These are phyloP conservation scores for Hystrix brachyura DNA, from an alignment of 2,113 vertebrate species.

Conservation along the genomic window DNA sequence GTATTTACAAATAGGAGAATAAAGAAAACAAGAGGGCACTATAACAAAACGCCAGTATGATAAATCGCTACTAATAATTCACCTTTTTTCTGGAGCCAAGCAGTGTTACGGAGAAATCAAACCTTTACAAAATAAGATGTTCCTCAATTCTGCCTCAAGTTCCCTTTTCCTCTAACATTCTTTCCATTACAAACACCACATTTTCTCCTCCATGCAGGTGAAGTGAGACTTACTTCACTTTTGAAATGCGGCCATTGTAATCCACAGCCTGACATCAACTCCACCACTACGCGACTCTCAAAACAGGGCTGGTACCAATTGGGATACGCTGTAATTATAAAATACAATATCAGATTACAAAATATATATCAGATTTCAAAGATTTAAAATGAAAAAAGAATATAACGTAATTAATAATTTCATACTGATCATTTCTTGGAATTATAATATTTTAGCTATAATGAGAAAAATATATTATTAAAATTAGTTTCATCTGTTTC, in stretches of 20 bases:
- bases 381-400: background rate
- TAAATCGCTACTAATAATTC: background rate
- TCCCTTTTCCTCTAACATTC: background rate
- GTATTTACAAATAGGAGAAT: background rate
- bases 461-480: background rate
- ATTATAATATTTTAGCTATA: background rate
- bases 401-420: background rate
- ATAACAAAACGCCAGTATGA: background rate
- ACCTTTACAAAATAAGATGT: background rate
- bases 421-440: background rate
- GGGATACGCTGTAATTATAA: background rate
- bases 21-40: background rate
- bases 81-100: background rate
- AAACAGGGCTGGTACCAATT: background rate
- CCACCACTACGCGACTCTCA: background rate
- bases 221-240: background rate
- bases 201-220: background rate
- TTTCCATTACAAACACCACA: background rate
- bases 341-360: background rate
- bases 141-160: background rate
- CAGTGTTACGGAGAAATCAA: background rate
- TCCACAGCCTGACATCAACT: background rate
- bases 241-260: background rate
- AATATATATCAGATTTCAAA: background rate
- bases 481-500: slow-evolving; percentile 6